phyloP scores from a whole-genome alignment of 2,888 invertebrate genomes.

The Hedya salicella region DNA sequence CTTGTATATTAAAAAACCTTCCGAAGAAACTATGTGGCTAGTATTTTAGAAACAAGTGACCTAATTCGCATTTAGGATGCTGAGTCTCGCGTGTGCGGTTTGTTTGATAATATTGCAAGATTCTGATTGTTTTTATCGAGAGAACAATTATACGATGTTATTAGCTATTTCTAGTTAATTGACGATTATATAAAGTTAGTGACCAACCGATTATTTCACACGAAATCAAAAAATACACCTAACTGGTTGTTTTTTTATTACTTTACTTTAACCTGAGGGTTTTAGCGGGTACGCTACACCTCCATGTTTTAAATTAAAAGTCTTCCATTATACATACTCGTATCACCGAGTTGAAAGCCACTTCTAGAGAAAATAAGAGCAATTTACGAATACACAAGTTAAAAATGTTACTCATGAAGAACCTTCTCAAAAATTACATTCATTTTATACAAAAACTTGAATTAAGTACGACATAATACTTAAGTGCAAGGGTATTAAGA shows the following conservation, averaged over 20 bases:
- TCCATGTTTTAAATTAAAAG: no score
- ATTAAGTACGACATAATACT: no score
- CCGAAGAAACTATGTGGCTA: neutral
- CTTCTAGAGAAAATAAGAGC: neutral
- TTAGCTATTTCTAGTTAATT: constrained; percentile 13
- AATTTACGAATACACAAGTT: neutral
- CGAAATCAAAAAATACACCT: neutral
- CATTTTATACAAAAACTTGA: no score
- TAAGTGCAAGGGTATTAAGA: no score
- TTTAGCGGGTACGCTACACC: no score
- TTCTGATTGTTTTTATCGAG: neutral
- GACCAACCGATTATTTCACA: neutral
- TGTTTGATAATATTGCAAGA: constrained; percentile 21
- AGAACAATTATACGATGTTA: constrained; percentile 15
- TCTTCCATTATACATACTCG: no score
- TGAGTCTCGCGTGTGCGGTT: constrained; percentile 10
- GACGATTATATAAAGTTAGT: no score
- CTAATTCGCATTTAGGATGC: constrained; percentile 9
- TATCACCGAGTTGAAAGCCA: no score
- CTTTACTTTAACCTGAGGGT: no score
- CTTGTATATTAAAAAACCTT: constrained; percentile 19
- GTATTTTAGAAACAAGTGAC: constrained; percentile 5
- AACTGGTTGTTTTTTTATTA: no score
- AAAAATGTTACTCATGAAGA: no score
- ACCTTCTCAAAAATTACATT: no score